Conservation (phyloP, 2,113 vertebrate genomes). For the Alosa alosa region DNA sequence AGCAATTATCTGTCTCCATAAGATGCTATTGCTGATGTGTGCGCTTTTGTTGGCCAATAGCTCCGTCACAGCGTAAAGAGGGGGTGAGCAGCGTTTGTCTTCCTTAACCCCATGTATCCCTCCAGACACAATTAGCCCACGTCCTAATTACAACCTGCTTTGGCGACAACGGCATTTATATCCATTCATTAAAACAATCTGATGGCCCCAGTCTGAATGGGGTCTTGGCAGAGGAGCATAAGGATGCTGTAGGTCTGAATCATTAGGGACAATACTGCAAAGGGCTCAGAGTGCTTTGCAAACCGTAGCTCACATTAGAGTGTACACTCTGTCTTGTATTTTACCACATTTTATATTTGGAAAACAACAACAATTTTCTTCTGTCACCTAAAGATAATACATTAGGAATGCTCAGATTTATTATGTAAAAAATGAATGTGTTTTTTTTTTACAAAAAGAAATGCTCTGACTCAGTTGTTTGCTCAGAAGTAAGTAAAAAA, state of each 20-base stretch:
- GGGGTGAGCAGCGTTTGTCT: constrained; percentile 27
- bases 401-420: background rate
- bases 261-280: background rate
- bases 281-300: background rate
- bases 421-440: background rate
- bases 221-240: background rate
- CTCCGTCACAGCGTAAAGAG: constrained; percentile 29
- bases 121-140: constrained; percentile 43
- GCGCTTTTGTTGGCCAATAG: constrained; percentile 38
- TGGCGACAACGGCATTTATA: constrained; percentile 37
- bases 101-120: constrained; percentile 46
- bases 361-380: background rate
- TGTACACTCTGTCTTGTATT: background rate
- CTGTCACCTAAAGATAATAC: background rate
- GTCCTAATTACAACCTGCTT: constrained; percentile 41
- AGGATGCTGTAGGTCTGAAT: background rate
- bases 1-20: constrained; percentile 48
- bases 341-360: background rate
- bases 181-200: constrained; percentile 30
- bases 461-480: constrained; percentile 4
- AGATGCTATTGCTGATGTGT: constrained; percentile 38
- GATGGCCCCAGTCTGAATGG: constrained; percentile 13
- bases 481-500: background rate
- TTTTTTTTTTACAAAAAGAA: background rate
- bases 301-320: background rate